Conservation (phyloP, 2,797 vertebrate species). For the Cheirogaleus major region DNA sequence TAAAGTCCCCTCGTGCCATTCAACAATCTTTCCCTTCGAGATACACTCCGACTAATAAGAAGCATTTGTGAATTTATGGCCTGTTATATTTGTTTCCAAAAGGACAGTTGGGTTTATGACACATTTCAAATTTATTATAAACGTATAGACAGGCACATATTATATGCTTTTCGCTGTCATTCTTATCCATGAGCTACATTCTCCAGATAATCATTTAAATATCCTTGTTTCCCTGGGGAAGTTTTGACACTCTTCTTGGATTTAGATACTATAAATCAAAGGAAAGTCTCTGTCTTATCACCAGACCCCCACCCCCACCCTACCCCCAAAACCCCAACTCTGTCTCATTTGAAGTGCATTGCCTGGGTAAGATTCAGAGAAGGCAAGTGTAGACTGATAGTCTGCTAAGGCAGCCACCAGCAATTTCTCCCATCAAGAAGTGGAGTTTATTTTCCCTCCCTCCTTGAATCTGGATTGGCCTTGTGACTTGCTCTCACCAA, state of each 20-base stretch:
- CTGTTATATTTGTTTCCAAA: constrained; percentile 65
- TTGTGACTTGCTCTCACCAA: neutral
- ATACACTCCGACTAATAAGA: constrained; percentile 42
- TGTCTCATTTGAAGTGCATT: neutral
- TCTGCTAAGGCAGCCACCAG: neutral
- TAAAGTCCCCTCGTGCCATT: neutral
- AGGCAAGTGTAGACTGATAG: neutral
- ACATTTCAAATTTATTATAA: constrained; percentile 47
- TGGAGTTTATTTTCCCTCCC: neutral
- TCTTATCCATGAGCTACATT: constrained; percentile 12
- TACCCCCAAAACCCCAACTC: neutral
- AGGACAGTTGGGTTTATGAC: constrained; percentile 40
- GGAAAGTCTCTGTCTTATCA: constrained; percentile 22
- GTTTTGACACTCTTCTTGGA: neutral
- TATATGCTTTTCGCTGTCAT: neutral
- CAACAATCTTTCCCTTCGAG: constrained; percentile 45
- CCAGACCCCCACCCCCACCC: neutral
- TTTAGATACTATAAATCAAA: constrained; percentile 37
- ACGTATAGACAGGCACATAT: constrained; percentile 22
- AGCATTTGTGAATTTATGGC: constrained; percentile 68
- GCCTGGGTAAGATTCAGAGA: neutral
- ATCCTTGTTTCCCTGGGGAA: constrained; percentile 14
- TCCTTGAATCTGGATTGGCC: neutral
- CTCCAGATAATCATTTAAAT: constrained; percentile 15
- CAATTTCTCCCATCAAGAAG: neutral